Percentiles rank a stretch among this genome's conserved stretches.
Conservation (phyloP, 2,797 vertebrate genomes). For the Gadopsis marmoratus region DNA sequence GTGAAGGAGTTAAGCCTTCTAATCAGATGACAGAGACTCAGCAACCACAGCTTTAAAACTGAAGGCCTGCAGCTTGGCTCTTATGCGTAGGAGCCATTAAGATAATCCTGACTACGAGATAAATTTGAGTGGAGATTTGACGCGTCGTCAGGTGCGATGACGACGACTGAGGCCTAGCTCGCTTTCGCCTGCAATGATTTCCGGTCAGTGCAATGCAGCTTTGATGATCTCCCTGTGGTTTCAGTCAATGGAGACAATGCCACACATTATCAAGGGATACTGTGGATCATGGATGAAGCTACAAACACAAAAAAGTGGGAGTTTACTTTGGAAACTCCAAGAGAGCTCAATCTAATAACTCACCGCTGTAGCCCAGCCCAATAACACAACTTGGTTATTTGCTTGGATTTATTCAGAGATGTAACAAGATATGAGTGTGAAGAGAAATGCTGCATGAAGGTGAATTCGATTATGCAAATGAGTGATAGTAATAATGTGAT, state of each 20-base stretch:
- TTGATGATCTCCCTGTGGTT: slow-evolving; percentile 3
- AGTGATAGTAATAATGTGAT: slow-evolving; percentile 73
- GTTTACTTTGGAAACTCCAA: slow-evolving; percentile 16
- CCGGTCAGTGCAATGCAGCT: slow-evolving; percentile 2
- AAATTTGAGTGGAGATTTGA: slow-evolving; percentile 49
- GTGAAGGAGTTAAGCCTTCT: slow-evolving; percentile 60
- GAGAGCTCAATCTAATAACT: slow-evolving; percentile 20
- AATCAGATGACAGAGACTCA: slow-evolving; percentile 60
- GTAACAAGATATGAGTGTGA: slow-evolving; percentile 50
- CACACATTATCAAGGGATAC: background rate
- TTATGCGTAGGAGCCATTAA: slow-evolving; percentile 45
- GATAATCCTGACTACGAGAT: slow-evolving; percentile 51
- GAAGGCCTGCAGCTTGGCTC: slow-evolving; percentile 48
- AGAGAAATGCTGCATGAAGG: slow-evolving; percentile 56
- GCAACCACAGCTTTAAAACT: slow-evolving; percentile 48
- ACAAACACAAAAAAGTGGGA: background rate
- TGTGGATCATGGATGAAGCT: background rate
- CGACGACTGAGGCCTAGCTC: slow-evolving; percentile 2
- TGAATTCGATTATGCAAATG: slow-evolving; percentile 78
- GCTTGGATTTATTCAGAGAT: slow-evolving; percentile 51
- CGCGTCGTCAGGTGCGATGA: slow-evolving; percentile 19
- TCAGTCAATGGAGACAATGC: slow-evolving; percentile 8
- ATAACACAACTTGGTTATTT: slow-evolving; percentile 39
- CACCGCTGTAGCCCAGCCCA: background rate
- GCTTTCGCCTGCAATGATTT: slow-evolving; percentile 20